phyloP scores from a whole-genome alignment of 2,888 invertebrate species.

The Ryuthela nishihirai region DNA sequence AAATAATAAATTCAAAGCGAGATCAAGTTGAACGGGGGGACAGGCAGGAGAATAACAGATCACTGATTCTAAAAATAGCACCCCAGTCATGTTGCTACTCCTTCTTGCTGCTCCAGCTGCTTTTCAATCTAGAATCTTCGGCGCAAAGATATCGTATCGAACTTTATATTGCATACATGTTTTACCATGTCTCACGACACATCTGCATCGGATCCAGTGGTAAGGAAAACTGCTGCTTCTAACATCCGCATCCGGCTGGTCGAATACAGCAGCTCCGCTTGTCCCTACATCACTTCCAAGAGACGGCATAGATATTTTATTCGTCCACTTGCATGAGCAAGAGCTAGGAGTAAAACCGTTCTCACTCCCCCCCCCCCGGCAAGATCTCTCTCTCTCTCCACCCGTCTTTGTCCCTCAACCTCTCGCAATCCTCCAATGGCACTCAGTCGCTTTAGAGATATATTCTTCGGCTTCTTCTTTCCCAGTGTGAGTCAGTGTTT shows the following conservation, averaged over 20 bases:
- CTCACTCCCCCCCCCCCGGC: constrained; percentile 1
- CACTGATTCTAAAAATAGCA: constrained; percentile 26
- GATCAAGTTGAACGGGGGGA: constrained; percentile 21
- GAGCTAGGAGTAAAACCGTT: constrained; percentile 10
- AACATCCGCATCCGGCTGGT: constrained; percentile 32
- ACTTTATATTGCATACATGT: constrained; percentile 38
- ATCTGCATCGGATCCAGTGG: constrained; percentile 24
- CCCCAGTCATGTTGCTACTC: constrained; percentile 11
- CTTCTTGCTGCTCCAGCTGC: constrained; percentile 20
- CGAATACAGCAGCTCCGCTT: constrained; percentile 13
- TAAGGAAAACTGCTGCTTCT: constrained; percentile 22
- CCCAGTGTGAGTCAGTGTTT: no score
- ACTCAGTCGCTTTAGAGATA: no score
- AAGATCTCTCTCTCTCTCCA: no score
- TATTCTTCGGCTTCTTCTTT: no score
- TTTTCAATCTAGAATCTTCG: constrained; percentile 27
- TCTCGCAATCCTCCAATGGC: no score
- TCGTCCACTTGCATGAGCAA: constrained; percentile 28
- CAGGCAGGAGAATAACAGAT: constrained; percentile 21
- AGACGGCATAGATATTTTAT: constrained; percentile 25
- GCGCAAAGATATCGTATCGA: constrained; percentile 31
- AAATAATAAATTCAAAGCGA: constrained; percentile 27
- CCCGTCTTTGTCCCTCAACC: no score
- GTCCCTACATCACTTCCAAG: constrained; percentile 24
- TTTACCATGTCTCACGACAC: constrained; percentile 24